These are phyloP conservation scores for Pristionchus japonicus DNA, from an alignment of 2,888 invertebrate genomes.

Conservation along the genomic window DNA sequence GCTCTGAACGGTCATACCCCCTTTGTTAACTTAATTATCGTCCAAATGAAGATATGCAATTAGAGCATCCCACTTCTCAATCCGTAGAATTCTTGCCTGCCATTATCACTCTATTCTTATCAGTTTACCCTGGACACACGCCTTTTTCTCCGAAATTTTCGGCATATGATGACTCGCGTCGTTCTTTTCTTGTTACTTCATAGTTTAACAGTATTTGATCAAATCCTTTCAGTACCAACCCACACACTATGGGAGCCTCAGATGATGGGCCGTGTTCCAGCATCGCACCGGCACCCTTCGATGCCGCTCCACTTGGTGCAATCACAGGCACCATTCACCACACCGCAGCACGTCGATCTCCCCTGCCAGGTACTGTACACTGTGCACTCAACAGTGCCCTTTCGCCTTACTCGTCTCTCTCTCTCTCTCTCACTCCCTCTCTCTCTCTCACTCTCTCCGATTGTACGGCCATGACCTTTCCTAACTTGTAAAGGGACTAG, in stretches of 20 bases:
- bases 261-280: slow-evolving; percentile 51
- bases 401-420: too few species aligned
- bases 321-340: slow-evolving; percentile 43
- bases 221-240: not conserved
- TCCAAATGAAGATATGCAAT: too few species aligned
- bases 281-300: slow-evolving; percentile 51
- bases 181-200: not conserved
- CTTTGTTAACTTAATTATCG: too few species aligned
- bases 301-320: slow-evolving; percentile 47
- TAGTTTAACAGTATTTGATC: not conserved
- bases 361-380: not conserved
- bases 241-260: slow-evolving; percentile 57
- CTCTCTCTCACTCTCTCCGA: too few species aligned
- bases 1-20: too few species aligned
- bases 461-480: slow-evolving; percentile 5
- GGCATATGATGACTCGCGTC: not conserved
- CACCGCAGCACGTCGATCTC: not conserved
- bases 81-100: not conserved
- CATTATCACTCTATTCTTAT: not conserved
- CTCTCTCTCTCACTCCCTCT: too few species aligned
- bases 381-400: not conserved
- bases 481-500: not conserved
- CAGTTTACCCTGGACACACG: not conserved
- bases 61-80: too few species aligned
- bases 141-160: not conserved